Base-by-base conservation (phyloP, 2,888 invertebrate genomes). In the Linnaemya tessellans region DNA sequence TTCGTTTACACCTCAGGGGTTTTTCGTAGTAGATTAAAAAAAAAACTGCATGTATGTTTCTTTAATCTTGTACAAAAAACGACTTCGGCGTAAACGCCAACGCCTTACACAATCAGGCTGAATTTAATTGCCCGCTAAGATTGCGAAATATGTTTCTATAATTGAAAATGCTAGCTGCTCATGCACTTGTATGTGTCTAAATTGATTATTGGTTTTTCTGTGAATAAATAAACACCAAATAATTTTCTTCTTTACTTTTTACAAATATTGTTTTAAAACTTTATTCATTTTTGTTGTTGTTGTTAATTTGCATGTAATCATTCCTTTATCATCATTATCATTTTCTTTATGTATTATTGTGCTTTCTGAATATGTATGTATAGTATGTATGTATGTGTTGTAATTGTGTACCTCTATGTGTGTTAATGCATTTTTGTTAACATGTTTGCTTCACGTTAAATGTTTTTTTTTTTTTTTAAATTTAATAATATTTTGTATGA, bases 241-340 rank as follows among this genome's bases (percentile, higher is more conserved):
- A 7, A 0, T 49, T 79, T 78, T 79, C 83, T 75, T 79, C 46
- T 86, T 84, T 91, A 90, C 90, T 91, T 91, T 91, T 91, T 91
- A 91, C 91, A 91, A 91, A 91, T 91, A 90, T 91, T 87, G 91
- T 91, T 91, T 91, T 91, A 91, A 91, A 91, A 91, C 91, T 91
- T 91, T 91, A 91, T 91, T 90, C 89, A 90, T 91, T 88, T 90
- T 62, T 56, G 30, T 56, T 56, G 15, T 56, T 68, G 25, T 56
- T 68, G 25, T 68, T 80, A 62, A 49, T 60, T 67, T 90, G 54
- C 49, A 56, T 77, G 18, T 71, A 64, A 77, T 56, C 43, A 56
- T 68, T 65, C 22, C 18, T 81, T 49, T 58, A 73, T 73, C 49
- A 62, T 70, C 60, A 49, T 75, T 46, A 43, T 74, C 46, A 68